phyloP scores from a whole-genome alignment of 2,888 invertebrate species.

The Rambutsinella grinnellia region DNA sequence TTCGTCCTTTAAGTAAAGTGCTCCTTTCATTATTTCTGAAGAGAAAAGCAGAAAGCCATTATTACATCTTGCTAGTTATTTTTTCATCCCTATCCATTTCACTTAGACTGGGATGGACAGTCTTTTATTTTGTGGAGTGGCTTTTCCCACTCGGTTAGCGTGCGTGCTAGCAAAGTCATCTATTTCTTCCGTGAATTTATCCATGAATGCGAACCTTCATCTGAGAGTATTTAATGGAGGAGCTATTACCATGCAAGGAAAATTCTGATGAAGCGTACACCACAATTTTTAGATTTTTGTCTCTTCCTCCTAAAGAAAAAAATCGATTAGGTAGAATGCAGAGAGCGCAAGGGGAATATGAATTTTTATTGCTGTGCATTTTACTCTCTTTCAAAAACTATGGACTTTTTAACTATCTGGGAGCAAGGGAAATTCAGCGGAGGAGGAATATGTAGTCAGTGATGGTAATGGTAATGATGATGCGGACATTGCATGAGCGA shows the following conservation, averaged over 20 bases:
- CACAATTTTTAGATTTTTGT: constrained; percentile 19
- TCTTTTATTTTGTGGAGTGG: no score
- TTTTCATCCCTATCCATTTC: no score
- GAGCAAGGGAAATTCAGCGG: neutral
- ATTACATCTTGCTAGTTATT: no score
- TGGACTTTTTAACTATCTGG: constrained; percentile 1
- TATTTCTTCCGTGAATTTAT: constrained; percentile 25
- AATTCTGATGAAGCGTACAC: neutral
- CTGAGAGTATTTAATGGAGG: constrained; percentile 28
- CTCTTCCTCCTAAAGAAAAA: constrained; percentile 19
- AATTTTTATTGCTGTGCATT: constrained; percentile 24
- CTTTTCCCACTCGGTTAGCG: no score
- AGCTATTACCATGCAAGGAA: neutral
- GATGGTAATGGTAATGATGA: constrained; percentile 19
- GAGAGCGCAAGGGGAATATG: no score
- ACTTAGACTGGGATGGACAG: no score
- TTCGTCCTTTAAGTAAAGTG: no score
- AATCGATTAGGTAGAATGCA: constrained; percentile 28
- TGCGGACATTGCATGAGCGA: constrained; percentile 31
- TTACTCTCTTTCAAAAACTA: neutral
- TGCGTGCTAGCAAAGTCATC: constrained; percentile 36
- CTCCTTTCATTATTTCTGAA: no score
- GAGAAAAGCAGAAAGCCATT: no score
- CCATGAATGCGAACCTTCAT: constrained; percentile 18
- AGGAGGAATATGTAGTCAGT: neutral